Conservation (phyloP, 35 echinoderm and acorn worm species). For the Apostichopus japonicus region DNA sequence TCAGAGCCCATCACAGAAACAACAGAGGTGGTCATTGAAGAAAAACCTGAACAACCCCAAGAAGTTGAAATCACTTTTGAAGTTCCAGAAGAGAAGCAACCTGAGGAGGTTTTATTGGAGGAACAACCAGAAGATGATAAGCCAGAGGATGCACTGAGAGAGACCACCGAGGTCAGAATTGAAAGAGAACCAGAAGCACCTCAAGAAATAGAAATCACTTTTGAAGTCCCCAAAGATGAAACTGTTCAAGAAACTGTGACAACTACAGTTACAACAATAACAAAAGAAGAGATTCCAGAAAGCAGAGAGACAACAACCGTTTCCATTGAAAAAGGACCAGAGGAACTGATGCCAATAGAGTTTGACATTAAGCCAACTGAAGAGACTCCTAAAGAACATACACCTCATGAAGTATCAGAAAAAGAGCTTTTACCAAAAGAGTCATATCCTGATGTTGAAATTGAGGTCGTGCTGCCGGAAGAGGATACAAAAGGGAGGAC, state of each 20-base stretch:
- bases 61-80: no score
- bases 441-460: constrained; percentile 28
- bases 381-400: neutral
- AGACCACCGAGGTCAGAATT: constrained; percentile 3
- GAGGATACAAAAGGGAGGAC: no score
- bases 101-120: no score
- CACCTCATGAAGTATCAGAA: constrained; percentile 46
- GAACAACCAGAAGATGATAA: constrained; percentile 47
- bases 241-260: constrained; percentile 3
- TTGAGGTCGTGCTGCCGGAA: no score
- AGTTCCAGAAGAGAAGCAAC: no score
- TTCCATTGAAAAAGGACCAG: constrained; percentile 32
- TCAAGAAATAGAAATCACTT: constrained; percentile 34
- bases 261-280: neutral
- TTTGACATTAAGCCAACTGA: constrained; percentile 4
- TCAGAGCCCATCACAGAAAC: no score
- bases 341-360: constrained; percentile 28
- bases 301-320: constrained; percentile 27
- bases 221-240: constrained; percentile 31
- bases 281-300: constrained; percentile 11
- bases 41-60: no score
- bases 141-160: neutral
- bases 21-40: no score
- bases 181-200: neutral
- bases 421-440: neutral